Evolutionary conservation across 53 echinoderm and acorn worm species (phyloP), one percentile per base, ranked within the genome.

Genomic region (Zoroaster sp.): DNA sequence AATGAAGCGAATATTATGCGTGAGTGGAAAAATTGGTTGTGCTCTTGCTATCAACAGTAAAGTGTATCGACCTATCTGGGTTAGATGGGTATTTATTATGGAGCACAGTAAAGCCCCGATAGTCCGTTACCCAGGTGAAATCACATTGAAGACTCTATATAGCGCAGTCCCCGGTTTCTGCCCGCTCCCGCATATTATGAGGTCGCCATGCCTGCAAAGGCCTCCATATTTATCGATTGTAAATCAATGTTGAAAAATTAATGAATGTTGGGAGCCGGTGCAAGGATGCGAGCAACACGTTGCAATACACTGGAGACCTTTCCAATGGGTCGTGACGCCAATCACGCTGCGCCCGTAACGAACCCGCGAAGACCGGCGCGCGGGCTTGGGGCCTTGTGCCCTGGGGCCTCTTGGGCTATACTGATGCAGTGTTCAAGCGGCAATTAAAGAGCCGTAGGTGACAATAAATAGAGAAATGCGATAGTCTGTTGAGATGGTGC

Each of bases 181-280:
- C 11, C 68, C 67, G 14, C 6, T 67, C 67, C 12, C 44, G 68
- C 82, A 66, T 68, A 42, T 82, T 66, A 82, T 82, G 82, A 82
- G 82, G 67, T 69, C 68, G 34, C 82, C 31, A 41, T 82, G 5
- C 42, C 44, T 41, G 68, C 43, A 17, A 68, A 82, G 82, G 82
- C 67, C 68, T 82, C 82, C 82, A 82, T 82, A 82, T 82, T 82
- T 82, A 82, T 82, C 68, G 82, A 82, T 82, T 82, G 82, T 82
- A 82, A 82, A 82, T 82, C 82, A 82, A 82, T 77, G 77, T 88
- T 88, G 77, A 88, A 88, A 88, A 77, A 88, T 88, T 88, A 76
- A 88, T 88, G 88, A 88, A 88, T 69, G 88, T 88, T 88, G 32
- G 77, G 77, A 68, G 53, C 66, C 53, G 77, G 77, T 33, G 88